Evolutionary conservation across 2,888 invertebrate species (phyloP).

Genomic region (Apamea anceps): DNA sequence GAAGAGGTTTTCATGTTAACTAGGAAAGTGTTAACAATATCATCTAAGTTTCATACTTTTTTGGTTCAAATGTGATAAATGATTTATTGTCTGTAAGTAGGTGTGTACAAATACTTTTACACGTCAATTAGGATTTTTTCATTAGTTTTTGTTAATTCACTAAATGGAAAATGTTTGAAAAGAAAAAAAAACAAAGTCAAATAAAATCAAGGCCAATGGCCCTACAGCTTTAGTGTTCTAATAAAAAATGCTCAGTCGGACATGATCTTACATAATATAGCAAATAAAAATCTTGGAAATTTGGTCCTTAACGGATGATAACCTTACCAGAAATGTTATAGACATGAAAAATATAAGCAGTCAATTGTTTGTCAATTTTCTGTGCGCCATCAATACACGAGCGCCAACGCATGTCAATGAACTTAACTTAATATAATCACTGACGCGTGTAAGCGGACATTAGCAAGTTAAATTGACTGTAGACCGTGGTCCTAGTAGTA

Average conservation of each 20-base stretch:
- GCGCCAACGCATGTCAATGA: conserved; percentile 23
- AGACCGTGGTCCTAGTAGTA: not conserved
- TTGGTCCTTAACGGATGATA: not conserved
- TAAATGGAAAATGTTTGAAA: not conserved
- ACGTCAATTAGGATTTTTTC: too few species aligned
- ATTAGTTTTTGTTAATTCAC: too few species aligned
- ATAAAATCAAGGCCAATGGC: not conserved
- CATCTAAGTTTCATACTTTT: not conserved
- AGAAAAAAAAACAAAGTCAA: not conserved
- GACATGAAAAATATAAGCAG: not conserved
- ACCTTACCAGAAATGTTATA: not conserved
- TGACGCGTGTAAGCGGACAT: conserved; percentile 16
- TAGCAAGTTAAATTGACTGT: conserved; percentile 35
- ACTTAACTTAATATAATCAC: conserved; percentile 31
- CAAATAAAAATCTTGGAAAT: not conserved
- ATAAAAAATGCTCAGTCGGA: not conserved
- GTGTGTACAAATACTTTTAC: too few species aligned
- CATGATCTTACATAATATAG: not conserved
- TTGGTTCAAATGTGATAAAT: not conserved
- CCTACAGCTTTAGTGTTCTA: not conserved
- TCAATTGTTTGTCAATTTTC: not conserved
- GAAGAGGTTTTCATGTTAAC: too few species aligned
- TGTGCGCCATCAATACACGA: not conserved
- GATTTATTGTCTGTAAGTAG: too few species aligned
- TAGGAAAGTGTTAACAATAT: not conserved